phyloP scores from a whole-genome alignment of 2,113 vertebrate species.

The Cercocebus atys region DNA sequence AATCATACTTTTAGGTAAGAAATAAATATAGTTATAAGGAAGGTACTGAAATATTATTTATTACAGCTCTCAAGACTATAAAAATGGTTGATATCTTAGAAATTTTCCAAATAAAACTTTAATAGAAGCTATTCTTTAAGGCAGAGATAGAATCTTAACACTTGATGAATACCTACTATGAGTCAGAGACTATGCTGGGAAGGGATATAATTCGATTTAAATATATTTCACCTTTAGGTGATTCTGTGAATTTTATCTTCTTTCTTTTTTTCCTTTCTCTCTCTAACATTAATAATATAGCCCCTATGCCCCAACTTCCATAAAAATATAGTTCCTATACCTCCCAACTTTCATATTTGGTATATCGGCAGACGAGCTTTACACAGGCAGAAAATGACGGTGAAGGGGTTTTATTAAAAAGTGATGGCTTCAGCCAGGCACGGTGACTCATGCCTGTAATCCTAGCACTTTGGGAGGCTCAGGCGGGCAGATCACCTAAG shows the following conservation, averaged over 20 bases:
- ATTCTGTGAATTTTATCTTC: background rate
- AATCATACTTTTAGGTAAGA: background rate
- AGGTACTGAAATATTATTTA: slow-evolving; percentile 34
- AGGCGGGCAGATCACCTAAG: no score
- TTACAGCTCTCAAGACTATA: background rate
- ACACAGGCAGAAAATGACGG: background rate
- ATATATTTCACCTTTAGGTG: background rate
- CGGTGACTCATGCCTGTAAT: no score
- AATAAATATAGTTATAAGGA: background rate
- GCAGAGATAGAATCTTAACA: background rate
- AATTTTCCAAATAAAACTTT: slow-evolving; percentile 31
- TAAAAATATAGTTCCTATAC: background rate
- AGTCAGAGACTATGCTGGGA: background rate
- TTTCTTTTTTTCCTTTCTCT: background rate
- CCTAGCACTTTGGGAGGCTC: no score
- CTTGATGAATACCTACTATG: background rate
- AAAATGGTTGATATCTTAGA: background rate
- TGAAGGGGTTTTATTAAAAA: background rate
- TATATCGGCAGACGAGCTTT: background rate
- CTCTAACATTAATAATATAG: background rate
- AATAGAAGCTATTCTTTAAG: background rate
- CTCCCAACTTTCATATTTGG: no score
- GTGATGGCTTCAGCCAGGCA: background rate
- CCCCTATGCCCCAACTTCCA: background rate
- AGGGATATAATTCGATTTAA: background rate